Conservation (phyloP, 2,888 invertebrate genomes). For the Orchesella flavescens region DNA sequence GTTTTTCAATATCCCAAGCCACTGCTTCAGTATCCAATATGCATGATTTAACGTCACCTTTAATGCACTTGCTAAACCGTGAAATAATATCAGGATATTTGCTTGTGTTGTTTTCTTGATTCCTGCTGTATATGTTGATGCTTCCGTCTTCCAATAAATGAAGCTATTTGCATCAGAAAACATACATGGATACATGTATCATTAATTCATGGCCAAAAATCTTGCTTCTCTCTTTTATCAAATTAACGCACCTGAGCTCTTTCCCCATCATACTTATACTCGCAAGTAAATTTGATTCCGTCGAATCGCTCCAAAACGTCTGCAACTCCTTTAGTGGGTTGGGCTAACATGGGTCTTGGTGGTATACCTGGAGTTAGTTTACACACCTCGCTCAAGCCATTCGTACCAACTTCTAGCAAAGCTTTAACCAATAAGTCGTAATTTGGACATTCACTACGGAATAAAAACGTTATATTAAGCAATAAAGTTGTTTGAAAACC, state of each 20-base stretch:
- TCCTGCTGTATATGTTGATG: constrained; percentile 92
- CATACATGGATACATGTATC: constrained; percentile 7
- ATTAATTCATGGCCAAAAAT: too few relatives aligned
- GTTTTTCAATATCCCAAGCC: constrained; percentile 91
- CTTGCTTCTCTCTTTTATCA: too few relatives aligned
- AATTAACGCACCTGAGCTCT: constrained; percentile 85
- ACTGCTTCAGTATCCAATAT: constrained; percentile 98
- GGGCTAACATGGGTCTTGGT: constrained; percentile 98
- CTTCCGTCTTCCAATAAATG: constrained; percentile 81
- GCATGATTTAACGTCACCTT: constrained; percentile 81
- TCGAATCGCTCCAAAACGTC: constrained; percentile 91
- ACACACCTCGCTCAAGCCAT: constrained; percentile 85
- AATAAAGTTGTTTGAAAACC: too few relatives aligned
- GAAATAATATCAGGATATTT: constrained; percentile 97
- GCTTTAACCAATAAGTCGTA: constrained; percentile 89
- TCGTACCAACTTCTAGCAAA: constrained; percentile 84
- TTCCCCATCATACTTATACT: constrained; percentile 99
- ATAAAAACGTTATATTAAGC: too few relatives aligned
- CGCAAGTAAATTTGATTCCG: constrained; percentile 92
- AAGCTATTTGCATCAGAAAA: constrained; percentile 77
- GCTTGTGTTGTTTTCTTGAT: constrained; percentile 93
- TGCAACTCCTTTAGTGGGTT: constrained; percentile 94
- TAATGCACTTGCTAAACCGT: constrained; percentile 76
- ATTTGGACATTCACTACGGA: constrained; percentile 94
- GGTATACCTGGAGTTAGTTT: constrained; percentile 93